Conservation (phyloP, 2,888 invertebrate genomes). For the Pseudococcus viburni region DNA sequence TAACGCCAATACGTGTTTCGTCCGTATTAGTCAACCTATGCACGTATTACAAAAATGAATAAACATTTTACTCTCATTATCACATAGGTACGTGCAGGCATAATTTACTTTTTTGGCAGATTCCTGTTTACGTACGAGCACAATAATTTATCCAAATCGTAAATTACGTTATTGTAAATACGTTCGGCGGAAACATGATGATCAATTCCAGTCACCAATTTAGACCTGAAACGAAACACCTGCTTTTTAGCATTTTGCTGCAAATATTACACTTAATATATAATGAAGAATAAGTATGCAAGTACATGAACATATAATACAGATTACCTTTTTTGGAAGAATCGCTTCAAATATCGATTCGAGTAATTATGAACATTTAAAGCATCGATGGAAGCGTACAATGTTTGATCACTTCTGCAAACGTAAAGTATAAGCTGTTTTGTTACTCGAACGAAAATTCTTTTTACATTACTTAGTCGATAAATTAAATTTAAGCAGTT, state of each 20-base stretch:
- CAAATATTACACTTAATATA: background rate
- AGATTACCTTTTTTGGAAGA: conserved; percentile 60
- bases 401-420: conserved; percentile 65
- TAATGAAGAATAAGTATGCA: background rate
- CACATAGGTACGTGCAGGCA: background rate
- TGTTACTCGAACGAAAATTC: conserved; percentile 18
- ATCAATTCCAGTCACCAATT: conserved; percentile 79
- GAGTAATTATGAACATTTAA: conserved; percentile 66
- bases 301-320: background rate
- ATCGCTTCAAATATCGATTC: conserved; percentile 61
- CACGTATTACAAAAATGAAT: background rate
- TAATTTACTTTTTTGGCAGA: conserved; percentile 67
- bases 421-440: conserved; percentile 60
- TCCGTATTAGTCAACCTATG: conserved; percentile 73
- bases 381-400: conserved; percentile 64
- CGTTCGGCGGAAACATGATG: conserved; percentile 77
- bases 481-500: conserved; percentile 28
- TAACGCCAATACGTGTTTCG: conserved; percentile 74
- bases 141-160: conserved; percentile 78
- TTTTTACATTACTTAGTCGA: conserved; percentile 11
- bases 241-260: background rate
- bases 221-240: conserved; percentile 72
- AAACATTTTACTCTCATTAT: background rate
- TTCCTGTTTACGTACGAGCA: conserved; percentile 65
- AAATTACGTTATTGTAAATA: conserved; percentile 78